Conservation (phyloP, 2,797 vertebrate species). For the Artibeus jamaicensis region DNA sequence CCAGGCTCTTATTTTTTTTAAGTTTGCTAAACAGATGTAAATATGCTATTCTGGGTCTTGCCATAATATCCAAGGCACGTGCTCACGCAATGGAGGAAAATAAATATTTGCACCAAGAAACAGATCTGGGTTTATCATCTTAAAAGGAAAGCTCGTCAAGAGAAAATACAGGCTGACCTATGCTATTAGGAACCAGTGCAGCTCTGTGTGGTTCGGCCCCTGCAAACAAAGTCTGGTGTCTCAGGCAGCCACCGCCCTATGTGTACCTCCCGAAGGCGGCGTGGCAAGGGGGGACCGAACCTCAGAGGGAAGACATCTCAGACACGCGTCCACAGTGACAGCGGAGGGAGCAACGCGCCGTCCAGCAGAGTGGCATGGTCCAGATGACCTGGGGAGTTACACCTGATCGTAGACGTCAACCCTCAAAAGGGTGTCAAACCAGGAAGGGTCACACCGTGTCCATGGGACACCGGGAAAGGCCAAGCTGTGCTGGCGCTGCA, state of each 20-base stretch:
- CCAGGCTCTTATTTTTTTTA: neutral
- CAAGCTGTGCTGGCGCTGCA: fast-evolving
- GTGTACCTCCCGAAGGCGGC: neutral
- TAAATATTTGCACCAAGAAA: constrained; percentile 58
- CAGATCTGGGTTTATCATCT: constrained; percentile 41
- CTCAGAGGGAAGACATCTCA: neutral
- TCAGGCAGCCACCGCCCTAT: neutral
- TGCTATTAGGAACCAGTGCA: constrained; percentile 60
- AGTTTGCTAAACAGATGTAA: constrained; percentile 33
- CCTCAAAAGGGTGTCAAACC: neutral
- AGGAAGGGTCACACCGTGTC: fast-evolving
- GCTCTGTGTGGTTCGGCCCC: constrained; percentile 38
- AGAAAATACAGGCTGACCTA: constrained; percentile 44
- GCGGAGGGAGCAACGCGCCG: fast-evolving
- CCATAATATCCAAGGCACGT: neutral
- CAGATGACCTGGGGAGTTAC: neutral
- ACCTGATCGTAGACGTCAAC: fast-evolving
- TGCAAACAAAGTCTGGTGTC: neutral
- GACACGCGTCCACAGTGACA: fast-evolving
- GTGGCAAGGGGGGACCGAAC: fast-evolving
- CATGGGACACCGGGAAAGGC: neutral
- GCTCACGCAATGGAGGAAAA: constrained; percentile 34
- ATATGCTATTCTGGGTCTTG: constrained; percentile 20
- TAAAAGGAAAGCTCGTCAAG: constrained; percentile 22
- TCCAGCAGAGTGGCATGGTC: fast-evolving